Evolutionary conservation across 2,888 invertebrate species (phyloP), one percentile per base, ranked within the genome.

Genomic region (Frankliniella fusca): DNA sequence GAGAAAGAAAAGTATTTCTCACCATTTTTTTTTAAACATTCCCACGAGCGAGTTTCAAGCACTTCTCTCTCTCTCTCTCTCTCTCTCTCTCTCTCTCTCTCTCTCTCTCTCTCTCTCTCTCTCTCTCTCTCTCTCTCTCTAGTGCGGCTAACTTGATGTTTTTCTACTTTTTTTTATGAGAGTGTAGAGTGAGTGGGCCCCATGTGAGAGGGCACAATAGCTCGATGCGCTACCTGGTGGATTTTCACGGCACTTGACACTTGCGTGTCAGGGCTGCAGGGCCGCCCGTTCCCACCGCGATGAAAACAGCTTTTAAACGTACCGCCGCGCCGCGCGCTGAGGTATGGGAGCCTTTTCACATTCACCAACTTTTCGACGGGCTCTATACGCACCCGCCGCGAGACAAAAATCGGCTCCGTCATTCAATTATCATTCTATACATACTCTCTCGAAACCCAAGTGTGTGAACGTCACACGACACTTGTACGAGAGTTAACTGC

Each of bases 201-300:
- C 38, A 5, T 38, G 38, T 38, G 38, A 38, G 38, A 5, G 38
- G 38, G 3, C 38, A 38, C 38, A 38, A 38, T 38, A 38, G 38
- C 38, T 38, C 38, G 38, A 38, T 38, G 38, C 38, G 38, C 38
- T 38, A 38, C 38, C 38, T 38, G 38, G 61, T 61, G 61, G 20
- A 61, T 61, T 61, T 61, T 61, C 61, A 61, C 61, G 61, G 61
- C 18, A 18, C 61, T 61, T 61, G 61, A 61, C 61, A 61, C 61
- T 15, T 61, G 61, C 61, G 61, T 61, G 61, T 61, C 15, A 61
- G 18, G 61, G 20, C 61, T 3, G 54, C 54, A 10, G 54, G 20
- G 61, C 20, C 61, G 61, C 15, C 61, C 61, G n/a, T 61, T 61
- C 61, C 61, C 61, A 61, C 61, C 18, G 15, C 61, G 61, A 61